Evolutionary conservation across 1,140 invertebrate species (phyloP), one percentile per base, ranked within the genome.

Genomic region (Dermatophagoides farinae): DNA sequence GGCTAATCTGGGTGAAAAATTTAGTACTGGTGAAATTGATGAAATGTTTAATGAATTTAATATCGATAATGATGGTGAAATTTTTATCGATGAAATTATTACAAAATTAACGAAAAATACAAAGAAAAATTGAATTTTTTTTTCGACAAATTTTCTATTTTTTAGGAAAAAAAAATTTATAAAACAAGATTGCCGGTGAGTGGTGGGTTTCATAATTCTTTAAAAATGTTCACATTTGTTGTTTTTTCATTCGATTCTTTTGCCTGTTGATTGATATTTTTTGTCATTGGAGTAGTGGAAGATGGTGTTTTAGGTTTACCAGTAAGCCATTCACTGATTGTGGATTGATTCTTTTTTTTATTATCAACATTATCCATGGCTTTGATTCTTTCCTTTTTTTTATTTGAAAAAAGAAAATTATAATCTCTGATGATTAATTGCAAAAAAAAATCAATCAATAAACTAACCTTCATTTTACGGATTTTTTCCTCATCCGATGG

Each of bases 1-100:
- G 70, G 73, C 73, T 0, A 73, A 76, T 43, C 70, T 77, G 60
- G 75, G 75, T n/a, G 75, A 76, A 61, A 72, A 73, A 53, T 68
- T 76, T 65, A 70, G 72, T n/a, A 67, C 71, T 23, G 74, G 76
- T 38, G 74, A 77, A 64, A 71, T 74, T 16, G 68, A 72, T 43
- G 74, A 76, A 63, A 71, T 75, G 61, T 68, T 75, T 40, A 61
- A 69, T 38, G 72, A 71, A 61, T 71, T 70, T 20, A 70, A 74
- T 62, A 71, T 76, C 37, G 71, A 71, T 57, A 70, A 72, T 4
- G 75, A 76, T 60, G 74, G 75, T 2, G 71, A 72, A 60, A 74
- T 76, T 22, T 72, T 75, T 62, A 76, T 75, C 60, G 67, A 66
- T 64, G 73, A 69, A 57, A 67, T 66, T 46, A 66, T 66, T 25